Conservation (phyloP, 1,140 invertebrate species). For the Dendrolimus kikuchii region DNA sequence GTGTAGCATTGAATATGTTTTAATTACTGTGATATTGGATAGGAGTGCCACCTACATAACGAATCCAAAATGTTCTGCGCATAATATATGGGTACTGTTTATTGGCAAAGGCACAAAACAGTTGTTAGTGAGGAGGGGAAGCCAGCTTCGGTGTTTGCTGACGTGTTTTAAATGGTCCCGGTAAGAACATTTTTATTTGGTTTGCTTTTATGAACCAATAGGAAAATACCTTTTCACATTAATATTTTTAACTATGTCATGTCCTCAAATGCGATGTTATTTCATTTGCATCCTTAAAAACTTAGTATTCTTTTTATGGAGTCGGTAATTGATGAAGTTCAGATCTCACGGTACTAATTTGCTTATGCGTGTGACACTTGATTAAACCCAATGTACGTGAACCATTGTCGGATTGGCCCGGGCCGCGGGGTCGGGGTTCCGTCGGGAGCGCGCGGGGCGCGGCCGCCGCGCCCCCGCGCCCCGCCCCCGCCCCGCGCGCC, state of each 20-base stretch:
- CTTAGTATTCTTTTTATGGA: constrained; percentile 34
- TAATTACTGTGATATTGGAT: constrained; percentile 64
- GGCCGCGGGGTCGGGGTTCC: too few relatives aligned
- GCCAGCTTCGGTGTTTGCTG: constrained; percentile 65
- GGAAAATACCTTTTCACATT: constrained; percentile 72
- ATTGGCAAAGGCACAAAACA: constrained; percentile 56
- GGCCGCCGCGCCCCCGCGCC: too few relatives aligned
- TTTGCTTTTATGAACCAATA: constrained; percentile 63
- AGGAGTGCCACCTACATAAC: constrained; percentile 34
- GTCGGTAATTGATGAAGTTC: constrained; percentile 52
- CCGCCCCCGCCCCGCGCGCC: too few relatives aligned
- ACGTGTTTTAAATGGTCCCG: constrained; percentile 49
- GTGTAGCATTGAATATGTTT: constrained; percentile 40
- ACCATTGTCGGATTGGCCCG: too few relatives aligned
- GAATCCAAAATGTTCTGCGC: constrained; percentile 23
- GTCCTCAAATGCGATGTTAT: constrained; percentile 65
- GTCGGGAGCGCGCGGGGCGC: too few relatives aligned
- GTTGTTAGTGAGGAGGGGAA: constrained; percentile 50
- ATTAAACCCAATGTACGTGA: constrained; percentile 8
- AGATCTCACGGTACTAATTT: constrained; percentile 64
- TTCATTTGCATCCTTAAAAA: constrained; percentile 66
- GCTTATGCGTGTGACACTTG: constrained; percentile 48
- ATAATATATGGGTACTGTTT: constrained; percentile 2
- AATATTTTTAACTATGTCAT: constrained; percentile 74
- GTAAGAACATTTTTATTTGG: constrained; percentile 53